Percentiles rank a stretch among this genome's conserved stretches.
phyloP scores from a whole-genome alignment of 2,797 vertebrate species.

The Chelidonichthys spinosus region DNA sequence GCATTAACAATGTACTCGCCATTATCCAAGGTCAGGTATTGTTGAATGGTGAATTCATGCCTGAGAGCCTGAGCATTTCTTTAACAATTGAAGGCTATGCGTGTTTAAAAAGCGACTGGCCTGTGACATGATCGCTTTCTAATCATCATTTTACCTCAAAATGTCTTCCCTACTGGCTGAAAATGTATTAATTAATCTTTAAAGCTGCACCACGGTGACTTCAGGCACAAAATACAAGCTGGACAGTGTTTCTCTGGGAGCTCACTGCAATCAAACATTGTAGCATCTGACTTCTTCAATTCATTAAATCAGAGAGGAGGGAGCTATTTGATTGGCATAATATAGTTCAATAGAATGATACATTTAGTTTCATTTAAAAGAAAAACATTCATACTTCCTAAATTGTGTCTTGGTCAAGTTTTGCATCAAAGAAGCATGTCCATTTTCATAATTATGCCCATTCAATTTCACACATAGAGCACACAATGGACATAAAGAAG shows the following conservation, averaged over 20 bases:
- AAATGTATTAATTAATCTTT: conserved; percentile 61
- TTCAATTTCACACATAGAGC: conserved; percentile 35
- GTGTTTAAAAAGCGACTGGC: conserved; percentile 75
- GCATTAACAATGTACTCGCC: conserved; percentile 82
- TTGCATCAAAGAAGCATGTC: conserved; percentile 4
- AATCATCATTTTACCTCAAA: conserved; percentile 61
- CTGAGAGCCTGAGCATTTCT: conserved; percentile 71
- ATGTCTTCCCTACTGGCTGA: conserved; percentile 44
- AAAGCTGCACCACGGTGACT: conserved; percentile 31
- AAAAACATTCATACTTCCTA: conserved; percentile 7
- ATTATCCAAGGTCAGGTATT: conserved; percentile 79
- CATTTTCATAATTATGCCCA: conserved; percentile 20
- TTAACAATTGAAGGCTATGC: conserved; percentile 76
- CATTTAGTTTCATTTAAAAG: conserved; percentile 25
- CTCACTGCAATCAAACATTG: conserved; percentile 35
- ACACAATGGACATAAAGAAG: conserved; percentile 28
- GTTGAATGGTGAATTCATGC: conserved; percentile 74
- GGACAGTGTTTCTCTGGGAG: conserved; percentile 32
- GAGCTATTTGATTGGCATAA: conserved; percentile 19
- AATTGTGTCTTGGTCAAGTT: conserved; percentile 18
- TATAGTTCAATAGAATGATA: conserved; percentile 35
- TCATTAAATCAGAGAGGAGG: conserved; percentile 19
- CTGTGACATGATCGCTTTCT: conserved; percentile 73
- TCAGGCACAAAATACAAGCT: conserved; percentile 28
- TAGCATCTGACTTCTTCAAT: conserved; percentile 32